These are phyloP conservation scores for Ctenomys sociabilis DNA, from an alignment of 2,113 vertebrate genomes.

Conservation along the genomic window DNA sequence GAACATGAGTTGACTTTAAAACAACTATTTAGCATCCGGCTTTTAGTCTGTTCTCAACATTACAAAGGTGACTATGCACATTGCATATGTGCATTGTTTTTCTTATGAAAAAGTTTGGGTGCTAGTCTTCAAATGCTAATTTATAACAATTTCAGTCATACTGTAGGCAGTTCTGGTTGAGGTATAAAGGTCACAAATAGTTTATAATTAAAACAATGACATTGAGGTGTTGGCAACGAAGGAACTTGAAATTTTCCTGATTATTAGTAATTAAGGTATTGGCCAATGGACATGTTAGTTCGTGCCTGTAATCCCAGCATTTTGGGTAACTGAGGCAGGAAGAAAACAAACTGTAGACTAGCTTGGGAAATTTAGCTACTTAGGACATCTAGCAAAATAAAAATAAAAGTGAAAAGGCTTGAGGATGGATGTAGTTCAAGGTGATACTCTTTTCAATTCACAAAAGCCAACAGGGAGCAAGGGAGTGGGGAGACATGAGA, in stretches of 20 bases:
- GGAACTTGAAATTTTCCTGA: not conserved
- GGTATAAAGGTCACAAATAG: not conserved
- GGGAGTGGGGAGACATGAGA: not conserved
- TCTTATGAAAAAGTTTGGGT: not conserved
- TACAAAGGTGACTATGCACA: no score
- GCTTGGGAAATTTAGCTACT: not conserved
- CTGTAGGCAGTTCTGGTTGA: not conserved
- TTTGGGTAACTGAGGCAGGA: not conserved
- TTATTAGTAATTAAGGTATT: not conserved
- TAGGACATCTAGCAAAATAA: not conserved
- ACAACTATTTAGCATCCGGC: not conserved
- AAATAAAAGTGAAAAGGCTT: not conserved
- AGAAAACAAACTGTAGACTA: not conserved
- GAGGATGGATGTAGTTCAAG: not conserved
- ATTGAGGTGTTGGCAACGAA: not conserved
- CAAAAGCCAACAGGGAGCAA: not conserved
- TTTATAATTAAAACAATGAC: not conserved
- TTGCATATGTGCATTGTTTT: not conserved
- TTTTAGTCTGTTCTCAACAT: not conserved
- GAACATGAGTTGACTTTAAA: not conserved
- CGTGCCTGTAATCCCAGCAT: not conserved
- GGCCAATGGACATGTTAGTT: not conserved
- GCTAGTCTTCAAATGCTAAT: not conserved
- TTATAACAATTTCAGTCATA: not conserved
- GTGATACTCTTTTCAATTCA: not conserved